These are phyloP conservation scores for Cololabis saira DNA, from an alignment of 2,113 vertebrate genomes.

Conservation along the genomic window DNA sequence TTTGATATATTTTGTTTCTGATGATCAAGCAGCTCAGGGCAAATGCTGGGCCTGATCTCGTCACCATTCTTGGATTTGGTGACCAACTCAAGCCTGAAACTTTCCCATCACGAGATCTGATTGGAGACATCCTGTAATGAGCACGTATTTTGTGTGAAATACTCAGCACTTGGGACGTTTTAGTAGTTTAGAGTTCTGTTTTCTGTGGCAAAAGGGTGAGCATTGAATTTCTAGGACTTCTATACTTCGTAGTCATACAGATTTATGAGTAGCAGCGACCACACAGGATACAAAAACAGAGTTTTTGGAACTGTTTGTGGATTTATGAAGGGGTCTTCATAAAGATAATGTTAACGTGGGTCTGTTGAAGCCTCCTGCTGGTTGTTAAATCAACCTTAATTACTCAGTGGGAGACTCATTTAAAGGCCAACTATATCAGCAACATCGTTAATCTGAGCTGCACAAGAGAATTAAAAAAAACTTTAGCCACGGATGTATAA, in stretches of 20 bases:
- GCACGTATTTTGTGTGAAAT: too few species aligned
- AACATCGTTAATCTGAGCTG: conserved; percentile 5
- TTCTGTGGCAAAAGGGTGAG: not conserved
- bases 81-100: not conserved
- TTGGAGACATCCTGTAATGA: not conserved
- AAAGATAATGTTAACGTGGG: too few species aligned
- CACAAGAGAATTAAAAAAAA: conserved; percentile 1
- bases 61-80: not conserved
- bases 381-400: not conserved
- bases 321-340: not conserved
- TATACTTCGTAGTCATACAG: too few species aligned
- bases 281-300: not conserved
- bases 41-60: not conserved
- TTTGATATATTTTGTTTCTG: conserved; percentile 3
- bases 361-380: not conserved
- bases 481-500: too few species aligned
- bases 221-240: not conserved
- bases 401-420: not conserved
- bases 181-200: too few species aligned
- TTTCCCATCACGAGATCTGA: conserved; percentile 12
- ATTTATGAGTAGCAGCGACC: not conserved
- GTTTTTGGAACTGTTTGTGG: not conserved
- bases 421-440: not conserved
- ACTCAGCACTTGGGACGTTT: too few species aligned
- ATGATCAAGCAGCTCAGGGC: conserved; percentile 3